Percentiles rank a stretch among this genome's conserved stretches.
Conservation (phyloP, 2,113 vertebrate genomes). For the Phasianus colchicus region DNA sequence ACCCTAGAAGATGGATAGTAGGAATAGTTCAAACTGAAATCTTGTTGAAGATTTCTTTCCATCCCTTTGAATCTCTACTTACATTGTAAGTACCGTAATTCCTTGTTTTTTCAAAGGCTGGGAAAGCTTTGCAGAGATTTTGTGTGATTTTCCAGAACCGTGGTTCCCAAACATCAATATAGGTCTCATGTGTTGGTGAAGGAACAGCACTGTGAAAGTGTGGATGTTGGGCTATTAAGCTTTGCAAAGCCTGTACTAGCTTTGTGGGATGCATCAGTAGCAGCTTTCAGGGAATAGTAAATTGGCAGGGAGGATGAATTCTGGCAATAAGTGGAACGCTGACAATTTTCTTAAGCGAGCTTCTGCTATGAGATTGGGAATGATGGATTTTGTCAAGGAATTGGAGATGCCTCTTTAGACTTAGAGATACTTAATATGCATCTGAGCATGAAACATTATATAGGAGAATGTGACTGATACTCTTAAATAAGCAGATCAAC, state of each 20-base stretch:
- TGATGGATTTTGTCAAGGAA: background rate
- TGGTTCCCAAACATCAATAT: background rate
- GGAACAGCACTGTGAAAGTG: background rate
- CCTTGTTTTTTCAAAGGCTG: background rate
- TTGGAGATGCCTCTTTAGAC: background rate
- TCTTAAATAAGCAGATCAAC: background rate
- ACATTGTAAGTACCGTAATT: background rate
- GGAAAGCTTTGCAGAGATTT: background rate
- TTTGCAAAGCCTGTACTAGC: background rate
- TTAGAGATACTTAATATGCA: background rate
- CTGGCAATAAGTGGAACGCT: background rate
- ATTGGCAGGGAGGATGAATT: background rate
- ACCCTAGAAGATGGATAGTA: background rate
- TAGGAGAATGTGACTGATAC: background rate
- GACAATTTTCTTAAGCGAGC: background rate
- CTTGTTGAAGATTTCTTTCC: background rate
- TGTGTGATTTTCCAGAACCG: background rate
- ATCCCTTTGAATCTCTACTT: background rate
- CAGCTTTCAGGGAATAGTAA: background rate
- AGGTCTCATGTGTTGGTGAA: background rate
- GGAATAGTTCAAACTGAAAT: background rate
- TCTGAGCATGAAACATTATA: rapidly evolving
- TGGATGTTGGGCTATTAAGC: background rate
- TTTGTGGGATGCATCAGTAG: background rate
- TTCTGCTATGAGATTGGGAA: background rate